These are phyloP conservation scores for Isurus oxyrinchus DNA, from an alignment of 2,113 vertebrate genomes.

Conservation along the genomic window DNA sequence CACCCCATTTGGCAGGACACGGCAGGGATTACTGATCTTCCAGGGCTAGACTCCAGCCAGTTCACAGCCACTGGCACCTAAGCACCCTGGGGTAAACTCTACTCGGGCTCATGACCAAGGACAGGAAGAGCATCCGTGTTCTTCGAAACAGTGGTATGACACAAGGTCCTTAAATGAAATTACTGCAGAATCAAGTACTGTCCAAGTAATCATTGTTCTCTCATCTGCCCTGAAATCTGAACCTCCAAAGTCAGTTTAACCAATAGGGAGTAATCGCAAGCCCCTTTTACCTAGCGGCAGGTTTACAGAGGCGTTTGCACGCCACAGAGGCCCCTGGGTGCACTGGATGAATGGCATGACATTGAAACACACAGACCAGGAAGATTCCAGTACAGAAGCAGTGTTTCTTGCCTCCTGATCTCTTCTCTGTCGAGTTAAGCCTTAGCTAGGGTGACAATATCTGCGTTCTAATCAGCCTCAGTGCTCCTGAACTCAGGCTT, in stretches of 20 bases:
- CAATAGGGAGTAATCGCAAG: not conserved
- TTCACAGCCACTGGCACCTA: not conserved
- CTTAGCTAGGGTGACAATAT: not conserved
- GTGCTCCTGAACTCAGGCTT: not conserved
- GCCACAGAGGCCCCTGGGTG: not conserved
- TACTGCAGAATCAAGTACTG: not conserved
- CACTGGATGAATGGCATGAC: not conserved
- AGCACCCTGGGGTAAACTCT: not conserved
- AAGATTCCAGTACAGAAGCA: not conserved
- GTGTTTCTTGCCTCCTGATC: not conserved
- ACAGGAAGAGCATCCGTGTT: not conserved
- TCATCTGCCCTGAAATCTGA: not conserved
- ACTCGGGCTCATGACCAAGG: not conserved
- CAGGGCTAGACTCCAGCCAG: not conserved
- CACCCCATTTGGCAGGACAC: not conserved
- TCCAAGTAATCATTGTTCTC: not conserved
- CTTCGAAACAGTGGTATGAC: not conserved
- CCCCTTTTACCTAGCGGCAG: not conserved
- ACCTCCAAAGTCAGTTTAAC: not conserved
- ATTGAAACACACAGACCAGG: not conserved
- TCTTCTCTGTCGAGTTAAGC: not conserved
- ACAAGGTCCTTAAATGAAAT: not conserved
- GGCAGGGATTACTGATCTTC: not conserved
- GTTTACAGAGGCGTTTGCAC: not conserved
- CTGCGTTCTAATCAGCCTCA: not conserved